Conservation (phyloP, 2,888 invertebrate species). For the Lasioglossum leucozonium region DNA sequence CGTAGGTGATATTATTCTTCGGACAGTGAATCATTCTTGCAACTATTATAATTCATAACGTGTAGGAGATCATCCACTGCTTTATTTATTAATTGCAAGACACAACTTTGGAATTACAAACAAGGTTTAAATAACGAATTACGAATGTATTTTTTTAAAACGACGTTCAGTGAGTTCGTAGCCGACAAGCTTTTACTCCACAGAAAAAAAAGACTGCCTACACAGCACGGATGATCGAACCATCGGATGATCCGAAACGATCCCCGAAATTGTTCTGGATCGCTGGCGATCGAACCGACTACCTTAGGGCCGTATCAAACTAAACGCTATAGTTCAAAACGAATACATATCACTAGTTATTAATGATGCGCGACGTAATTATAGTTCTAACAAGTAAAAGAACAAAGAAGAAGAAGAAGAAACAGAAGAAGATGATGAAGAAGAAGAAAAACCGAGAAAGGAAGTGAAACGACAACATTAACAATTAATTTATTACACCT, state of each 20-base stretch:
- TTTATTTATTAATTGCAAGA: not conserved
- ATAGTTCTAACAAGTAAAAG: conserved; percentile 44
- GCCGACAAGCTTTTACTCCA: not conserved
- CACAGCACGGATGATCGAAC: conserved; percentile 9
- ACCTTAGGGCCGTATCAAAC: conserved; percentile 75
- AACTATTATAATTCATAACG: not conserved
- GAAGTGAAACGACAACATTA: conserved; percentile 58
- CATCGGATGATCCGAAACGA: conserved; percentile 25
- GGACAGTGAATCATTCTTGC: not conserved
- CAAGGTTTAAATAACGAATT: not conserved
- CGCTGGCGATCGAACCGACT: conserved; percentile 44
- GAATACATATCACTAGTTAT: conserved; percentile 80
- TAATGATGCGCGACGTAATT: conserved; percentile 57
- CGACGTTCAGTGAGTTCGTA: conserved; percentile 36
- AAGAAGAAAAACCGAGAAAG: not conserved
- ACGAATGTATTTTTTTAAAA: not conserved
- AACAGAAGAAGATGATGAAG: not conserved
- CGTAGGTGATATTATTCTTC: no score
- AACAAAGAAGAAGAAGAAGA: not conserved
- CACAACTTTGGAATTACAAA: not conserved
- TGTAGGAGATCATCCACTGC: not conserved
- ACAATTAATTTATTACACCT: conserved; percentile 78
- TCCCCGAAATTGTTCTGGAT: conserved; percentile 43
- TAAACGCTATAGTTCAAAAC: conserved; percentile 79
- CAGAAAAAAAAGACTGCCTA: conserved; percentile 43